Evolutionary conservation across 2,888 invertebrate genomes (phyloP).

Genomic region (Cecidostiba fungosa): DNA sequence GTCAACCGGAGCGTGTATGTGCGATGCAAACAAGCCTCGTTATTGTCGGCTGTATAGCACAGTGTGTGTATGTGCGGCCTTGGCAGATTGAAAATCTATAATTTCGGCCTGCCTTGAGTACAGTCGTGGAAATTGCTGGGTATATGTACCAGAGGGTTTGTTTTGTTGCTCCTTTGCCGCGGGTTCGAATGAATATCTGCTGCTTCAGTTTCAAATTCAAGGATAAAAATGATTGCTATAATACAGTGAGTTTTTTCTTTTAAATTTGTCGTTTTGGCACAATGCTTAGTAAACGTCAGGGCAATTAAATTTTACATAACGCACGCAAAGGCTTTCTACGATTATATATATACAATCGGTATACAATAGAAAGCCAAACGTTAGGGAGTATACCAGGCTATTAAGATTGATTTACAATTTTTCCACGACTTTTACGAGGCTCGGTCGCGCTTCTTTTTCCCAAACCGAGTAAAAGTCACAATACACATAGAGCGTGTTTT

Average conservation of each 20-base stretch:
- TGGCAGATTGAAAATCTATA: conserved; percentile 34
- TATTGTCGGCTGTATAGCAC: conserved; percentile 19
- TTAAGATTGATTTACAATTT: conserved; percentile 7
- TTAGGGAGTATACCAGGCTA: no score
- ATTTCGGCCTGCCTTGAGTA: neutral
- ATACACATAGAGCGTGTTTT: neutral
- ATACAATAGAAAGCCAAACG: neutral
- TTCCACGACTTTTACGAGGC: conserved; percentile 37
- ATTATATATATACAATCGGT: neutral
- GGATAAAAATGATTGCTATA: neutral
- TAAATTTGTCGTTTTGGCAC: no score
- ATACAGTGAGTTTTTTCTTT: no score
- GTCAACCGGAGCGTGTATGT: neutral
- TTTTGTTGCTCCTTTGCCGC: neutral
- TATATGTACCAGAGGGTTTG: neutral
- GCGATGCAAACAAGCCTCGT: conserved; percentile 54
- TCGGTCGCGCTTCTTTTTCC: conserved; percentile 39
- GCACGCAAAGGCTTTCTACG: neutral
- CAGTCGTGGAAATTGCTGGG: neutral
- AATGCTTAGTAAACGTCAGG: neutral
- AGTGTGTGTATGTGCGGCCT: neutral
- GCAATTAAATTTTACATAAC: neutral
- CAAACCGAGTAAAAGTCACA: conserved; percentile 18
- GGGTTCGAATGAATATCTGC: neutral
- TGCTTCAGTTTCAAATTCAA: neutral